Evolutionary conservation across 2,888 invertebrate genomes (phyloP).

Genomic region (Macrophya annulata): DNA sequence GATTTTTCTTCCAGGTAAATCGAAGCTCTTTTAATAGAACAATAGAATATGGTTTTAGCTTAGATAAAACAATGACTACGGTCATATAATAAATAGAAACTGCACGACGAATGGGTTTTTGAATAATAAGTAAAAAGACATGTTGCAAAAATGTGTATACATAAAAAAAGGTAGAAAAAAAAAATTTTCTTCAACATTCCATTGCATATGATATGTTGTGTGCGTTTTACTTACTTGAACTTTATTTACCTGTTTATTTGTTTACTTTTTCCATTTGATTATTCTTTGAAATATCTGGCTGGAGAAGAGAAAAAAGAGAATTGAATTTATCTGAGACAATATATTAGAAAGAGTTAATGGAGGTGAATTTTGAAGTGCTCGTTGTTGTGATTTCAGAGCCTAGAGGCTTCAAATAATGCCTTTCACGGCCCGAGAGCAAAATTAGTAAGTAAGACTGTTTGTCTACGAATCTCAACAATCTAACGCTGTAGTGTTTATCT

Average conservation of each 20-base stretch:
- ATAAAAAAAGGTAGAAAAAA: background rate
- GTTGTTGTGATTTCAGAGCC: conserved; percentile 80
- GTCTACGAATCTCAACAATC: conserved; percentile 56
- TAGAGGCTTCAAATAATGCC: conserved; percentile 80
- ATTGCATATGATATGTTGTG: conserved; percentile 18
- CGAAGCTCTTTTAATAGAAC: conserved; percentile 17
- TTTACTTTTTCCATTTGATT: conserved; percentile 12
- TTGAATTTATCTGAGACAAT: conserved; percentile 29
- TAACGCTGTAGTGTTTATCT: conserved; percentile 52
- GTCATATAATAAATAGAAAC: conserved; percentile 8
- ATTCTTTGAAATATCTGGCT: conserved; percentile 9
- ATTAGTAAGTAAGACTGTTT: conserved; percentile 78
- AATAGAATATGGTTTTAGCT: background rate
- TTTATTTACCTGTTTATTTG: background rate
- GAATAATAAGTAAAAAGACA: conserved; percentile 14
- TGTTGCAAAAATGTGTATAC: background rate
- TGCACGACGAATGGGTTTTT: conserved; percentile 48
- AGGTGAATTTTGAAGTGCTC: conserved; percentile 76
- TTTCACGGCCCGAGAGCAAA: conserved; percentile 80
- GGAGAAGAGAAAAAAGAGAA: conserved; percentile 31
- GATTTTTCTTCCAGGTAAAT: conserved; percentile 44
- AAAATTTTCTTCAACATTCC: background rate
- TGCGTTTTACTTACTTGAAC: background rate
- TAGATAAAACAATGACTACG: conserved; percentile 1
- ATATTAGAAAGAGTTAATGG: conserved; percentile 25